Evolutionary conservation across 2,888 invertebrate genomes (phyloP).

Genomic region (Ramazzottius varieornatus): DNA sequence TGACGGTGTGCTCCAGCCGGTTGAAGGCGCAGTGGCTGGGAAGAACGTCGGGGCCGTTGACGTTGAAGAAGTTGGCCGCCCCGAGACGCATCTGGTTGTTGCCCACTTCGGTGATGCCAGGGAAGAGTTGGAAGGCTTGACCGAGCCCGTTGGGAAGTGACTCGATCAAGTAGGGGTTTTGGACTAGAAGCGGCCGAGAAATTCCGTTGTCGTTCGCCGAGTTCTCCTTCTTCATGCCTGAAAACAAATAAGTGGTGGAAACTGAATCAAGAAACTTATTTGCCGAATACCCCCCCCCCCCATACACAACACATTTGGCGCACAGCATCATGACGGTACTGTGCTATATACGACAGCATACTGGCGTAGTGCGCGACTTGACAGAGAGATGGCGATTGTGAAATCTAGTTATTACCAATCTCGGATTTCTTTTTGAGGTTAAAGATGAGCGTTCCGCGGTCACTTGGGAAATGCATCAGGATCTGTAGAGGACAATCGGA

Average conservation of each 20-base stretch:
- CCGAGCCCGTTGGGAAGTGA: slow-evolving; percentile 20
- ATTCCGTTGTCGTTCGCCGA: background rate
- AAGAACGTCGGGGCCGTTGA: slow-evolving; percentile 38
- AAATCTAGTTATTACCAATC: too few species aligned
- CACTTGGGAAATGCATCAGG: background rate
- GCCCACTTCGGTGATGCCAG: slow-evolving; percentile 41
- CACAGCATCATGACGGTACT: too few species aligned
- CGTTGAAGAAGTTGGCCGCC: background rate
- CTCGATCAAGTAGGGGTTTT: slow-evolving; percentile 43
- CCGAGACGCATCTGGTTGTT: slow-evolving; percentile 31
- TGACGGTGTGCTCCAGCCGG: slow-evolving; percentile 62
- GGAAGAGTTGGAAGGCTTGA: slow-evolving; percentile 10
- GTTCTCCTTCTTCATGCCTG: background rate
- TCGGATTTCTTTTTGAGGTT: background rate
- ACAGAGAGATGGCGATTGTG: too few species aligned
- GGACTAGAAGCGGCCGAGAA: slow-evolving; percentile 11
- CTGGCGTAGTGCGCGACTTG: too few species aligned
- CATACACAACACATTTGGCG: too few species aligned
- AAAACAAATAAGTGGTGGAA: too few species aligned
- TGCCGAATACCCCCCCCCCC: too few species aligned
- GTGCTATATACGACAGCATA: too few species aligned
- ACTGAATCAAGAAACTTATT: too few species aligned
- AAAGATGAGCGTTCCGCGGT: background rate
- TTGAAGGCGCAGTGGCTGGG: slow-evolving; percentile 83
- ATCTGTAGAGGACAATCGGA: slow-evolving; percentile 1